Conservation (phyloP, 2,797 vertebrate species). For the Intellagama lesueurii region DNA sequence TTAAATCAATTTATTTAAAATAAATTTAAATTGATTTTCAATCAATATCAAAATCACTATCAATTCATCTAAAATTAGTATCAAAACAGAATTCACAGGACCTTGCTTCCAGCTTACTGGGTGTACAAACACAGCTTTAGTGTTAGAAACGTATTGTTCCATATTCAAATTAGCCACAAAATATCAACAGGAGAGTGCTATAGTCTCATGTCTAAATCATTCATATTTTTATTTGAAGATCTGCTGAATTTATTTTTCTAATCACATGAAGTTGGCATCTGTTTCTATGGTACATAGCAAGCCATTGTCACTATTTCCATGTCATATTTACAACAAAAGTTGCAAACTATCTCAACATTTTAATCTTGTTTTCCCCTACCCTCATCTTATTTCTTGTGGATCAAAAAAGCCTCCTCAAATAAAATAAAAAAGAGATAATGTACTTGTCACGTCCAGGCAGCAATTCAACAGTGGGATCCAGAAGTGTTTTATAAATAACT, state of each 20-base stretch:
- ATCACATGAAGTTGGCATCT: background rate
- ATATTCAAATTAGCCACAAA: background rate
- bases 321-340: background rate
- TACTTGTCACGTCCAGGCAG: constrained; percentile 67
- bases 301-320: constrained; percentile 3
- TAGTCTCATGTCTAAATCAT: background rate
- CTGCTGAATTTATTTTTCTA: background rate
- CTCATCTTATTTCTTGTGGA: constrained; percentile 21
- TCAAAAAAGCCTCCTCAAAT: constrained; percentile 32
- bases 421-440: constrained; percentile 40
- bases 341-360: background rate
- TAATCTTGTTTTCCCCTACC: background rate
- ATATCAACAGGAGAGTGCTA: background rate
- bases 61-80: no score
- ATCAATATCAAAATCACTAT: no score
- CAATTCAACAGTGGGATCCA: constrained; percentile 54
- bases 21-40: no score
- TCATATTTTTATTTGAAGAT: background rate
- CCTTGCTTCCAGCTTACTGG: background rate
- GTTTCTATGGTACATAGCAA: background rate
- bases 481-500: constrained; percentile 61
- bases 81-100: background rate
- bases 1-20: no score
- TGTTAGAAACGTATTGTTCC: background rate
- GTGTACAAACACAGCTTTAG: background rate